Percentiles rank a stretch among this genome's conserved stretches.
Conservation (phyloP, 2,113 vertebrate genomes). For the Heliornis fulica region DNA sequence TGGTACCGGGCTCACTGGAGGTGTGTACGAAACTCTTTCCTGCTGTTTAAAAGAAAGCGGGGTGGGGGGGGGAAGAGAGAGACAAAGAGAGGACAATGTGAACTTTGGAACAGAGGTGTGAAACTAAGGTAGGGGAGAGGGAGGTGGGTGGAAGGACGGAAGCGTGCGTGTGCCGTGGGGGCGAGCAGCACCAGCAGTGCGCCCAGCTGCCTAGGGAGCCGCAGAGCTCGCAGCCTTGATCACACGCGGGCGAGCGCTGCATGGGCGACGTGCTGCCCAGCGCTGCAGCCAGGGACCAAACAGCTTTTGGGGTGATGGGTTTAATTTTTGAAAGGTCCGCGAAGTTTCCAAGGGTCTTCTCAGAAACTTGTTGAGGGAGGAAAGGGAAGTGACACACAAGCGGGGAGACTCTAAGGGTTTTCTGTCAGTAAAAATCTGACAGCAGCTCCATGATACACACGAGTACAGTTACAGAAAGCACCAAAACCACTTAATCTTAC, state of each 20-base stretch:
- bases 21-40: constrained; percentile 94
- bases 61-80: not conserved
- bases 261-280: not conserved
- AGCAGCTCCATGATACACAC: not conserved
- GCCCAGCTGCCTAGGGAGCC: not conserved
- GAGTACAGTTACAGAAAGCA: not conserved
- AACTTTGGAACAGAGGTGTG: constrained; percentile 46
- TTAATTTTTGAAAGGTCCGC: not conserved
- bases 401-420: not conserved
- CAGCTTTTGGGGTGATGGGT: rapidly evolving
- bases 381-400: not conserved
- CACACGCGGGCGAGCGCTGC: rapidly evolving
- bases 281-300: not conserved
- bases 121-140: not conserved
- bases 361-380: not conserved
- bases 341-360: not conserved
- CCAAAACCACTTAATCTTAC: not conserved
- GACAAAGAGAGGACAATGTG: constrained; percentile 39
- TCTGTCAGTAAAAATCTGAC: not conserved
- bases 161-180: not conserved
- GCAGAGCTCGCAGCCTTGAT: not conserved
- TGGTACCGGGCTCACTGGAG: constrained; percentile 89
- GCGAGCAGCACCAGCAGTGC: not conserved
- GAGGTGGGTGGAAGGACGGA: constrained; percentile 46
- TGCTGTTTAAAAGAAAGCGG: constrained; percentile 86